phyloP scores from a whole-genome alignment of 2,113 vertebrate genomes.

The Carollia perspicillata region DNA sequence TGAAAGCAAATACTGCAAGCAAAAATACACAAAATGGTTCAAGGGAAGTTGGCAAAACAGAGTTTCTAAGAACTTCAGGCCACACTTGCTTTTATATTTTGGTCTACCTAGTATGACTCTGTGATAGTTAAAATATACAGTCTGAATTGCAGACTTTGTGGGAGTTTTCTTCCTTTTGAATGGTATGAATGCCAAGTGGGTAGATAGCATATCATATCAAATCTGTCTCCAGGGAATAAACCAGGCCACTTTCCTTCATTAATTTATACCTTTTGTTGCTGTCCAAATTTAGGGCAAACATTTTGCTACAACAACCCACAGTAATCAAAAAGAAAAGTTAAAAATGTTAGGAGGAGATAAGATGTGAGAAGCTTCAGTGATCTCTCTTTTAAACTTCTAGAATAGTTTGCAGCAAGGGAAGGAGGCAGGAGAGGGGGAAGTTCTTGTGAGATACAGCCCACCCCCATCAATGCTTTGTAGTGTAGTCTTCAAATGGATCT shows the following conservation, averaged over 20 bases:
- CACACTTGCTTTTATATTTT: not conserved
- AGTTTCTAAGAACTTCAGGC: not conserved
- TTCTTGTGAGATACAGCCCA: not conserved
- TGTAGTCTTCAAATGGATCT: not conserved
- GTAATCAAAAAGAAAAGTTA: not conserved
- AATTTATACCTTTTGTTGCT: not conserved
- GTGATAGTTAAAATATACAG: not conserved
- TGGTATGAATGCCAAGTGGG: not conserved
- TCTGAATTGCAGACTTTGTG: not conserved
- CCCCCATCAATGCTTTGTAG: not conserved
- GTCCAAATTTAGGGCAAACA: not conserved
- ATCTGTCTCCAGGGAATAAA: not conserved
- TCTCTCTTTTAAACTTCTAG: not conserved
- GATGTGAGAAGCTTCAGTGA: not conserved
- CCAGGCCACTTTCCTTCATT: not conserved
- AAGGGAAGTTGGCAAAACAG: not conserved
- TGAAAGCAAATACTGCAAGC: not conserved
- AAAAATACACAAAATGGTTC: not conserved
- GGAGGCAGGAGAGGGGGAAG: fast-evolving
- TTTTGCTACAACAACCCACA: not conserved
- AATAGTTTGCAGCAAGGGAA: not conserved
- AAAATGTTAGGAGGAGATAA: not conserved
- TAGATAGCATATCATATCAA: not conserved
- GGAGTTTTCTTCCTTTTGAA: not conserved
- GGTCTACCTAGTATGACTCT: not conserved